Evolutionary conservation across 2,888 invertebrate species (phyloP), one percentile per base, ranked within the genome.

Genomic region (Ichneumoninae sp.): DNA sequence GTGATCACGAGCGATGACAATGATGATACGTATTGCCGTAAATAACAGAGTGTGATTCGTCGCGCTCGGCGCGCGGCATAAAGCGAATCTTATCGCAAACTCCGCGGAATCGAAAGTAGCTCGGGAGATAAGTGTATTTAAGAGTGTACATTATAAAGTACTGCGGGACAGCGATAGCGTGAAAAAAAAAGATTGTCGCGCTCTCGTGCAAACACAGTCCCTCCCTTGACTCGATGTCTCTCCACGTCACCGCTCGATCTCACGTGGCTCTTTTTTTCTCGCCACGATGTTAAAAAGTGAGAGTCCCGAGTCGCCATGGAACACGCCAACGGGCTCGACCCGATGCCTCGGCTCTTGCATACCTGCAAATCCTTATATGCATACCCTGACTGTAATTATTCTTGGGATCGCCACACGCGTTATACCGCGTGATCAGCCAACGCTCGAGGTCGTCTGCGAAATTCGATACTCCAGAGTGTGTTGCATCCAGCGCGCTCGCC

Each of bases 71-170:
- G 30, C 33, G 13, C 60, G n/a, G 16, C 10, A 60, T 33, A 60
- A 33, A 62, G 47, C 40, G 44, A 70, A 50, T 62, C 54, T 69
- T 50, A 71, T 78, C 69, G 65, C 57, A 50, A 87, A 95, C 98
- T 54, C 57, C 10, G 97, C 97, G 91, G 33, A 98, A 96, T 19
- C 95, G 98, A 80, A 95, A 96, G 75, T 98, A 97, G 94, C 95
- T 98, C 87, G 98, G 96, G 90, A 30, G 30, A 50, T 40, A 26
- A 8, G 33, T 47, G 65, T 69, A 62, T 30, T 30, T 7, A 57
- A 30, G 60, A 33, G 60, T 62, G 33, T 6, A 36, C 44, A 40
- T 65, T 71, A 69, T 78, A 69, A 78, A 69, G 77, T 60, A 50
- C 62, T 8, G 60, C 60, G 62, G 19, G 30, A 70, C 30, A 44